Conservation (phyloP, 64 coral and sea anemone genomes). For the Acropora yongei region DNA sequence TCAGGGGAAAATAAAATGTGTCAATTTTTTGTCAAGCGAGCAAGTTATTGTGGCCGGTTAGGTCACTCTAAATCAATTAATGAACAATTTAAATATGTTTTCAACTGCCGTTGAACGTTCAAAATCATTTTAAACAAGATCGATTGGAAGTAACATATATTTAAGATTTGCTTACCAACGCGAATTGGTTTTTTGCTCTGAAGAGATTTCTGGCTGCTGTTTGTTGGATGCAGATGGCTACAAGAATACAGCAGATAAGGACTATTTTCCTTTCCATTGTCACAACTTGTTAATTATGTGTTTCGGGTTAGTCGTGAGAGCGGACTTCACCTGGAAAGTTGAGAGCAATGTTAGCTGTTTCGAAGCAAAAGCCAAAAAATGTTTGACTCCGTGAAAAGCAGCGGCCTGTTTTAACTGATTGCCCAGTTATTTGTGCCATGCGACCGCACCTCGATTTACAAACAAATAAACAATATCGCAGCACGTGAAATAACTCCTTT, state of each 20-base stretch:
- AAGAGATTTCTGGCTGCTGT: not conserved
- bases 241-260: not conserved
- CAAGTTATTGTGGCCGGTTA: too few species aligned
- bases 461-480: not conserved
- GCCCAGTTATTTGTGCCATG: not conserved
- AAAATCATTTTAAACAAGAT: not conserved
- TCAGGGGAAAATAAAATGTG: too few species aligned
- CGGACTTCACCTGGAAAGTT: not conserved
- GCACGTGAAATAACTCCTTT: not conserved
- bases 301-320: not conserved
- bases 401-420: not conserved
- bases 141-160: not conserved
- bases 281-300: not conserved
- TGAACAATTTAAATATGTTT: too few species aligned
- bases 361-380: not conserved
- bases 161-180: not conserved
- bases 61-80: too few species aligned
- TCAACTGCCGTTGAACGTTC: too few species aligned
- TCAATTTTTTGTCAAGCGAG: too few species aligned
- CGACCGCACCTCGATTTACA: not conserved
- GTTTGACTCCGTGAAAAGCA: not conserved
- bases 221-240: not conserved
- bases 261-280: constrained; percentile 6
- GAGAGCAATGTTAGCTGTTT: not conserved
- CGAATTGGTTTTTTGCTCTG: not conserved